Conservation (phyloP, 2,888 invertebrate species). For the Nemapogon koenigi region DNA sequence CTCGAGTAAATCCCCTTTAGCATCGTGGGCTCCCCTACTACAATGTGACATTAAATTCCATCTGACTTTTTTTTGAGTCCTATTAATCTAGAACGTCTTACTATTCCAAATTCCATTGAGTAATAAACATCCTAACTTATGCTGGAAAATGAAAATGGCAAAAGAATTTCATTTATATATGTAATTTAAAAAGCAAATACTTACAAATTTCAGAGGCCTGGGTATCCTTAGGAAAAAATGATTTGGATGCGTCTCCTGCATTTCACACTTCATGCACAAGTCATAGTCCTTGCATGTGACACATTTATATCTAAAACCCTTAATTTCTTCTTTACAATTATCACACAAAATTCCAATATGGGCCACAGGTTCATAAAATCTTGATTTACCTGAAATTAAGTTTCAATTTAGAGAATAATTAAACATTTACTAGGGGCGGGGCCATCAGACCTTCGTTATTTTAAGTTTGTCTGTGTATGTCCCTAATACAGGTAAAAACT, state of each 20-base stretch:
- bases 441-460: no score
- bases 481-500: no score
- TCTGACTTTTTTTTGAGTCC: no score
- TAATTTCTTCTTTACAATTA: slow-evolving; percentile 68
- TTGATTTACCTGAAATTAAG: no score
- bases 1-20: no score
- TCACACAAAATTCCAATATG: slow-evolving; percentile 75
- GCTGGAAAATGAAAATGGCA: neutral
- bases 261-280: slow-evolving; percentile 79
- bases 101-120: neutral
- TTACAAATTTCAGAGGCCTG: slow-evolving; percentile 40
- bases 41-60: no score
- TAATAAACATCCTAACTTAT: neutral
- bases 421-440: no score
- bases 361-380: slow-evolving; percentile 19
- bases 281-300: slow-evolving; percentile 81
- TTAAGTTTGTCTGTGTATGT: no score
- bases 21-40: no score
- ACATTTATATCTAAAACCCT: slow-evolving; percentile 87
- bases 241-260: slow-evolving; percentile 68
- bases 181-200: slow-evolving; percentile 17
- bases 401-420: no score
- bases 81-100: neutral
- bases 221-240: slow-evolving; percentile 81
- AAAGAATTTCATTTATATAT: neutral